Percentiles rank a stretch among this genome's conserved stretches.
Evolutionary conservation across 2,888 invertebrate species (phyloP).

Genomic region (Linnaemya tessellans): DNA sequence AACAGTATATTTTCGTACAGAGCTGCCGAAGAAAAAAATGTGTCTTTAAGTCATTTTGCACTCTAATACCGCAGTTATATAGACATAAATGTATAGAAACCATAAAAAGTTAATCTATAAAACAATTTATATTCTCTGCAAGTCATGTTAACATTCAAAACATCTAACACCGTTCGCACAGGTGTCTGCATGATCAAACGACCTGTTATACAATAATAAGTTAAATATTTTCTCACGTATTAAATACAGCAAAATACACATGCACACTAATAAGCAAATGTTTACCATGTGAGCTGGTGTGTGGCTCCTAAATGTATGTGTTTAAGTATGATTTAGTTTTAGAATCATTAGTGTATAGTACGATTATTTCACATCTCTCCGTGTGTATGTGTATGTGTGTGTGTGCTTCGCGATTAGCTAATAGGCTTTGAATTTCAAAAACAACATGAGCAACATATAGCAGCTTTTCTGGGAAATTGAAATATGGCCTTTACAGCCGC

Average conservation of each 20-base stretch:
- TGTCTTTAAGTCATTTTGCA: too few species aligned
- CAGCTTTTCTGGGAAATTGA: too few species aligned
- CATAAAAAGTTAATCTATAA: not conserved
- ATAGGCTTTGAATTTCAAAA: too few species aligned
- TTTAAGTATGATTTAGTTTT: not conserved
- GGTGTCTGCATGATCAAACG: not conserved
- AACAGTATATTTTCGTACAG: too few species aligned
- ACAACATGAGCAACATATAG: too few species aligned
- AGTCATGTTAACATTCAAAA: not conserved
- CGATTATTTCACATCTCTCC: too few species aligned
- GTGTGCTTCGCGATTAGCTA: too few species aligned
- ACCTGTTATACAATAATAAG: not conserved
- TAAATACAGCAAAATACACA: not conserved
- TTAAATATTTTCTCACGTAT: conserved; percentile 1
- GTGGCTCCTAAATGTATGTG: not conserved
- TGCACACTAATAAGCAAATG: not conserved
- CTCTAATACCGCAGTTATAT: too few species aligned
- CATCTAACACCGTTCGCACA: not conserved
- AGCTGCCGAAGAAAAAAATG: too few species aligned
- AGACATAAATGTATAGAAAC: not conserved
- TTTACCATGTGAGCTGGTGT: not conserved
- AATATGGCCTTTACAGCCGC: too few species aligned
- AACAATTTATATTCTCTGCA: not conserved
- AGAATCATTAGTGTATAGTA: too few species aligned
- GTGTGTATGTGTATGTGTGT: too few species aligned